These are phyloP conservation scores for Phocoena phocoena DNA, from an alignment of 2,113 vertebrate genomes.

Conservation along the genomic window DNA sequence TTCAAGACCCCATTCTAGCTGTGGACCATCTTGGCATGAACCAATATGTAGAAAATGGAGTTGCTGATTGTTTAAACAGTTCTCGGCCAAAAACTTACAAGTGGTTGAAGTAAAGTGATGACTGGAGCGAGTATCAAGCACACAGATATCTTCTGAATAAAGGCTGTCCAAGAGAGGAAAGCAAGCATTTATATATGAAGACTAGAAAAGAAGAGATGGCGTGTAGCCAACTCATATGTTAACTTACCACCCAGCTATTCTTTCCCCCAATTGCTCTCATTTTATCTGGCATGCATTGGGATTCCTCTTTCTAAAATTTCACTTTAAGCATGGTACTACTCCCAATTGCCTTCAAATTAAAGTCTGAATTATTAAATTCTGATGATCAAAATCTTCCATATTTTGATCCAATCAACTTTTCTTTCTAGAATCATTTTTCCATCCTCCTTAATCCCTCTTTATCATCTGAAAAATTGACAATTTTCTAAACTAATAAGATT, in stretches of 20 bases:
- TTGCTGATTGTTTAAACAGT: constrained; percentile 86
- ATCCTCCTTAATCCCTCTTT: background rate
- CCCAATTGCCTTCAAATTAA: background rate
- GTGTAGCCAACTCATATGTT: background rate
- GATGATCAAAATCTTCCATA: background rate
- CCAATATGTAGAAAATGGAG: constrained; percentile 87
- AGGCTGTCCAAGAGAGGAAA: constrained; percentile 78
- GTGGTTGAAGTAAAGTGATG: constrained; percentile 83
- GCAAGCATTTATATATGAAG: background rate
- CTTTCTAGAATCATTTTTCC: background rate
- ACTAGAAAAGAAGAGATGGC: background rate
- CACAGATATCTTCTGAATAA: constrained; percentile 86
- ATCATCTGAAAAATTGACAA: background rate
- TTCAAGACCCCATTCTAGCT: constrained; percentile 88
- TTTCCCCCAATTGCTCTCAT: background rate
- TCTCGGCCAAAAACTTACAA: constrained; percentile 88
- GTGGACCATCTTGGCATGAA: constrained; percentile 76
- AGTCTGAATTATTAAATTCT: background rate
- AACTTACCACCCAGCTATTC: background rate
- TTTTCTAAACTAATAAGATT: background rate
- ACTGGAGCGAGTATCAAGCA: constrained; percentile 82
- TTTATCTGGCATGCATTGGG: background rate
- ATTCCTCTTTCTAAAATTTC: background rate
- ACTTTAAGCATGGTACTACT: constrained; percentile 2
- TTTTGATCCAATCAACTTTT: background rate